Evolutionary conservation across 1,140 invertebrate species (phyloP).

Genomic region (Agrilus planipennis): DNA sequence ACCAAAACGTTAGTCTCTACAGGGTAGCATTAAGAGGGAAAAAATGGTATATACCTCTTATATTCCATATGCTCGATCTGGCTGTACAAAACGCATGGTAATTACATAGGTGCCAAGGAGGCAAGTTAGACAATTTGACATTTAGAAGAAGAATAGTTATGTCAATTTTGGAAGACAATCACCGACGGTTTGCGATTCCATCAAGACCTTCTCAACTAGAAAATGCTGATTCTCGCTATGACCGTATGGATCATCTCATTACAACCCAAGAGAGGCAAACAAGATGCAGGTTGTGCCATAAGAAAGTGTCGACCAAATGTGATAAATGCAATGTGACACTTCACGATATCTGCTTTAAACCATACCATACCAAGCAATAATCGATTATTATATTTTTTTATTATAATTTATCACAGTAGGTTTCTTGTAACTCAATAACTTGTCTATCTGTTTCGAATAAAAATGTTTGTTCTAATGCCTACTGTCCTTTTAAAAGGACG

Average conservation of each 20-base stretch:
- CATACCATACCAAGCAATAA: slow-evolving; percentile 1
- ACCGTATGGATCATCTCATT: background rate
- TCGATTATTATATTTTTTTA: slow-evolving; percentile 2
- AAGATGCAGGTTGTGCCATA: background rate
- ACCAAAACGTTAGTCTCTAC: slow-evolving; percentile 1
- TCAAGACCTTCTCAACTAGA: background rate
- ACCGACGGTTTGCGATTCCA: background rate
- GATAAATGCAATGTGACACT: background rate
- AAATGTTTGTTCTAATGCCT: slow-evolving; percentile 1
- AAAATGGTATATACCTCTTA: slow-evolving; percentile 5
- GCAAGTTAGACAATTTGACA: slow-evolving; percentile 8
- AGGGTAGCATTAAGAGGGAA: background rate
- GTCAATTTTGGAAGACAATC: slow-evolving; percentile 4
- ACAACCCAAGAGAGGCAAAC: background rate
- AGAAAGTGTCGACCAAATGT: background rate
- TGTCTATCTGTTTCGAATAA: no score
- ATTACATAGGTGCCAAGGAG: slow-evolving; percentile 7
- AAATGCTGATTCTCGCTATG: slow-evolving; percentile 1
- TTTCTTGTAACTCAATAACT: no score
- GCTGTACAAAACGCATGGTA: slow-evolving; percentile 8
- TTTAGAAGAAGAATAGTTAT: slow-evolving; percentile 7
- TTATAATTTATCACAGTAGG: background rate
- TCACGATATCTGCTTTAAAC: background rate
- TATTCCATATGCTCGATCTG: slow-evolving; percentile 5
- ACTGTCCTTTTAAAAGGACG: slow-evolving; percentile 7